Conservation (phyloP, 2,888 invertebrate species). For the Dioctria linearis region DNA sequence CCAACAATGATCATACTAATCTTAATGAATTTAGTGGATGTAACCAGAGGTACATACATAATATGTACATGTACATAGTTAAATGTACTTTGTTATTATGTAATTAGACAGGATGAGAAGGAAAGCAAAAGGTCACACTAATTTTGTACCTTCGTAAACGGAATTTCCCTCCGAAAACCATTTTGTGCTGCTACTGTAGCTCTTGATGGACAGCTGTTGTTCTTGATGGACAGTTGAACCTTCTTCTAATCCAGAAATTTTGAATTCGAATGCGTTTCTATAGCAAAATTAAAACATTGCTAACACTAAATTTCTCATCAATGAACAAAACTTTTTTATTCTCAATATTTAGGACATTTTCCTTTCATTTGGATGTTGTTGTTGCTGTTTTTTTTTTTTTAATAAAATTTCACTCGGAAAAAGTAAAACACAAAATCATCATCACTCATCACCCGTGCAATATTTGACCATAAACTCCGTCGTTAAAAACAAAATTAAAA, state of each 20-base stretch:
- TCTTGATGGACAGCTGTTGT: conserved; percentile 9
- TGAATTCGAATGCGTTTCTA: background rate
- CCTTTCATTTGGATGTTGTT: background rate
- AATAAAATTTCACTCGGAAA: background rate
- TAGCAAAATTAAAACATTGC: conserved; percentile 25
- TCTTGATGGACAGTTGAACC: background rate
- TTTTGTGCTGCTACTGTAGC: conserved; percentile 62
- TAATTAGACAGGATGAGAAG: background rate
- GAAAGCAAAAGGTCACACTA: background rate
- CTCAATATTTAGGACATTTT: background rate
- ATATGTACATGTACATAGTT: no score
- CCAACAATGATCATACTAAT: background rate
- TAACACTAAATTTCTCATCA: conserved; percentile 22
- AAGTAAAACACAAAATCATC: background rate
- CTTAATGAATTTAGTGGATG: background rate
- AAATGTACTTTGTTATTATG: background rate
- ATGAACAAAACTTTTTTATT: conserved; percentile 19
- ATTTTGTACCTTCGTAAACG: conserved; percentile 69
- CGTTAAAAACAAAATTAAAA: conserved; percentile 21
- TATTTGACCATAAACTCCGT: conserved; percentile 18
- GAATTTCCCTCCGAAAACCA: conserved; percentile 72
- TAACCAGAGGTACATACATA: background rate
- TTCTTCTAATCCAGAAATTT: conserved; percentile 2
- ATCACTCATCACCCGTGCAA: background rate
- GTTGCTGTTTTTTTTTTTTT: background rate